Conservation (phyloP, 1,140 invertebrate species). For the Portunus trituberculatus region DNA sequence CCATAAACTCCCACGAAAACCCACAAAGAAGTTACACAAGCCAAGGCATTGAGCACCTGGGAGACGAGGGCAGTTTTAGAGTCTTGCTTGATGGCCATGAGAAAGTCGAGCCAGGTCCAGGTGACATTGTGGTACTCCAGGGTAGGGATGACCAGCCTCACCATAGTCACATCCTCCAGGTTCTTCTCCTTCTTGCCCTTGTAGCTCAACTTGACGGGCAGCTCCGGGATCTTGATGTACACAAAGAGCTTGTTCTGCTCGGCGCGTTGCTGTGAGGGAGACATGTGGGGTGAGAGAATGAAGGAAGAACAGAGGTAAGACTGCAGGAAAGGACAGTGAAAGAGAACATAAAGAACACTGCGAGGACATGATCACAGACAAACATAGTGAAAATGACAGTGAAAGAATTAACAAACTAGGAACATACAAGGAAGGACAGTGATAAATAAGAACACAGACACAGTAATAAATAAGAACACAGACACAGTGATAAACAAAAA, state of each 20-base stretch:
- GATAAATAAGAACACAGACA: not conserved
- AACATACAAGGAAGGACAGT: not conserved
- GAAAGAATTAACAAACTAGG: not conserved
- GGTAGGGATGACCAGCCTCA: conserved; percentile 95
- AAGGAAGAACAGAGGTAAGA: not conserved
- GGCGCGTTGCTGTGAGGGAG: conserved; percentile 86
- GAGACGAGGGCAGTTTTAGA: conserved; percentile 94
- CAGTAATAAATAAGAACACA: not conserved
- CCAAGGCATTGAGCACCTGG: conserved; percentile 82
- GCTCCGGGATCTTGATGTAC: conserved; percentile 87
- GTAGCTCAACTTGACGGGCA: conserved; percentile 97
- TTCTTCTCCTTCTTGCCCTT: conserved; percentile 99
- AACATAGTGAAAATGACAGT: not conserved
- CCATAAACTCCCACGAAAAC: not conserved
- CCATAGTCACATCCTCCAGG: conserved; percentile 96
- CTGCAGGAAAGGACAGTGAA: no score
- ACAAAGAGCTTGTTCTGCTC: conserved; percentile 98
- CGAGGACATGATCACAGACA: not conserved
- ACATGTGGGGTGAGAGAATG: not conserved
- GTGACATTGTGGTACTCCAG: conserved; percentile 99
- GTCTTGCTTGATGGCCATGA: conserved; percentile 96
- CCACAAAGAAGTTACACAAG: not conserved
- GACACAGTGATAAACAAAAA: not conserved
- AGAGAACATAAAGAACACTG: not conserved
- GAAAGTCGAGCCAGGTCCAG: conserved; percentile 99